Percentiles rank a stretch among this genome's conserved stretches.
Conservation (phyloP, 1,140 invertebrate species). For the Leptoteleia sp. region DNA sequence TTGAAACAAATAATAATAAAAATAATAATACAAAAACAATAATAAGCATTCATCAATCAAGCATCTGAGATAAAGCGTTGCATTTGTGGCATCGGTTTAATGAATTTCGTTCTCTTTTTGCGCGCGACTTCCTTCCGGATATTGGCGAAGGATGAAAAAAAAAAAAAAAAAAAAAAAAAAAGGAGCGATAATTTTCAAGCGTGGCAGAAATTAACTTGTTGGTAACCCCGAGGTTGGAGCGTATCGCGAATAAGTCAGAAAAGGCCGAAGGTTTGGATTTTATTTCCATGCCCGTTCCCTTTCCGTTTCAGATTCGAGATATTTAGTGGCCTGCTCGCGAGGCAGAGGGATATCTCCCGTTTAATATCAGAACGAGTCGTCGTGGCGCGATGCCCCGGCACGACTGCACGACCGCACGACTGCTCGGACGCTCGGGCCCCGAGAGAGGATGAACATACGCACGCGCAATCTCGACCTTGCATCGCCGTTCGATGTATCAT, state of each 20-base stretch:
- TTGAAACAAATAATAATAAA: too few relatives aligned
- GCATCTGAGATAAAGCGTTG: too few relatives aligned
- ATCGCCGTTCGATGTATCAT: constrained; percentile 81
- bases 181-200: constrained; percentile 7
- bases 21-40: too few relatives aligned
- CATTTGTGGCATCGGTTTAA: too few relatives aligned
- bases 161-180: too few relatives aligned
- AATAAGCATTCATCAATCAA: too few relatives aligned
- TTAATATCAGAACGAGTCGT: constrained; percentile 66
- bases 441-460: constrained; percentile 42
- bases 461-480: constrained; percentile 74
- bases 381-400: constrained; percentile 27
- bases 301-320: constrained; percentile 64
- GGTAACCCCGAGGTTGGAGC: constrained; percentile 66
- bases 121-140: constrained; percentile 36
- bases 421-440: constrained; percentile 14
- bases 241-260: constrained; percentile 55
- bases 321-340: constrained; percentile 65
- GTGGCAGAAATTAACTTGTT: constrained; percentile 72
- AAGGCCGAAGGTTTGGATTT: constrained; percentile 55
- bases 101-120: background rate
- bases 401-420: constrained; percentile 29
- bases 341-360: constrained; percentile 62
- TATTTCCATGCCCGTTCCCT: constrained; percentile 63
- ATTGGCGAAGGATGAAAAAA: too few relatives aligned